A percentile compares a stretch with the other conserved stretches of the same genome.
Evolutionary conservation across 2,797 vertebrate species (phyloP).

Genomic region (Austrolebias charrua): DNA sequence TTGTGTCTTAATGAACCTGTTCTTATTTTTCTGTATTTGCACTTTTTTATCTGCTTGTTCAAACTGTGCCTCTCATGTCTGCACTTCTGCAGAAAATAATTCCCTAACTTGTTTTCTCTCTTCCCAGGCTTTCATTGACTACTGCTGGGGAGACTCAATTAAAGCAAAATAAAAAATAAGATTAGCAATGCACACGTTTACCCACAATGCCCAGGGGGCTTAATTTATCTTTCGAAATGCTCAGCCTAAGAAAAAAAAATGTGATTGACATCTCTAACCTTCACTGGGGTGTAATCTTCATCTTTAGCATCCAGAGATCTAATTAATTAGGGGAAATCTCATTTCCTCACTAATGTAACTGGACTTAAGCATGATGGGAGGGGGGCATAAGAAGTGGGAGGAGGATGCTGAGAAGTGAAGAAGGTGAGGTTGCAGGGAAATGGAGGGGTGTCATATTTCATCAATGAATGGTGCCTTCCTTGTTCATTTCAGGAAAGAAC

Average conservation of each 20-base stretch:
- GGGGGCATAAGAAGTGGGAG: constrained; percentile 30
- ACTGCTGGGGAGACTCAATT: constrained; percentile 74
- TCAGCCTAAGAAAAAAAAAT: constrained; percentile 46
- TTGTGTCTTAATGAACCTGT: constrained; percentile 28
- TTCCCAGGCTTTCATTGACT: constrained; percentile 44
- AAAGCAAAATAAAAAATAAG: constrained; percentile 61
- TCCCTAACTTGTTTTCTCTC: constrained; percentile 36
- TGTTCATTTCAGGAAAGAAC: constrained; percentile 62
- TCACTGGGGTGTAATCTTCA: constrained; percentile 82
- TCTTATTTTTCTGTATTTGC: constrained; percentile 15
- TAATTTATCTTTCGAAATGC: constrained; percentile 78
- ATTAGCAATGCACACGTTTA: constrained; percentile 72
- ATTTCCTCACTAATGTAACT: constrained; percentile 84
- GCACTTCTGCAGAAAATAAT: constrained; percentile 31
- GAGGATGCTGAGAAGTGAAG: constrained; percentile 20
- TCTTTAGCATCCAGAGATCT: constrained; percentile 82
- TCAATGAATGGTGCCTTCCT: constrained; percentile 58
- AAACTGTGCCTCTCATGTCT: constrained; percentile 18
- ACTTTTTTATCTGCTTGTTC: constrained; percentile 24
- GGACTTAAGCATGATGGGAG: constrained; percentile 76
- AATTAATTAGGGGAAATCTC: constrained; percentile 86
- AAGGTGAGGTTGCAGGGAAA: constrained; percentile 25
- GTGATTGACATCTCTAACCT: constrained; percentile 82
- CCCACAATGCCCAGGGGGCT: constrained; percentile 65
- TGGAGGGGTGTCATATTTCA: constrained; percentile 41